Percentiles rank a stretch among this genome's conserved stretches.
Conservation (phyloP, 2,797 vertebrate genomes). For the Pseudotriccus pelzelni region DNA sequence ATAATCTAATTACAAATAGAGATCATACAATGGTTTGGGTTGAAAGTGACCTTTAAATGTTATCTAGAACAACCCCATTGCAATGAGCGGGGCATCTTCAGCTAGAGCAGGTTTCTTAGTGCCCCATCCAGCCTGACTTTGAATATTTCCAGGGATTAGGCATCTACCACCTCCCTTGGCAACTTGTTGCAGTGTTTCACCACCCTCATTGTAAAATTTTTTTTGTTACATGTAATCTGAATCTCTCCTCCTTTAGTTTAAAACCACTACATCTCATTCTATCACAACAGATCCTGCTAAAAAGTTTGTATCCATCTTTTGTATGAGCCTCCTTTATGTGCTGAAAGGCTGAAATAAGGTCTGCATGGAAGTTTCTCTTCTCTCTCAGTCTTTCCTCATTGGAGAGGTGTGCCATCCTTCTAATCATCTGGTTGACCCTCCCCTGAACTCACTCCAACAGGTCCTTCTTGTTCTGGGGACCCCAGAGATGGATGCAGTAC, state of each 20-base stretch:
- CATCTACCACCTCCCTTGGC: neutral
- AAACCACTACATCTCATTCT: neutral
- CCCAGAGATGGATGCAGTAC: neutral
- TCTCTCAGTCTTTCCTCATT: neutral
- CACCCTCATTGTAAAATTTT: neutral
- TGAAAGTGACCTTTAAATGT: neutral
- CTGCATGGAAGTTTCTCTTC: neutral
- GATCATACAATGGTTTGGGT: neutral
- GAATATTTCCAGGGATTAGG: neutral
- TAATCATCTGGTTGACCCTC: neutral
- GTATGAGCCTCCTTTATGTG: no score
- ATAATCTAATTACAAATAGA: neutral
- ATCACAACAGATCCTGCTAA: fast-evolving
- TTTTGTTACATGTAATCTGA: neutral
- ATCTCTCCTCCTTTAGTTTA: neutral
- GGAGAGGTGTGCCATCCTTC: neutral
- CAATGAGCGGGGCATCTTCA: neutral
- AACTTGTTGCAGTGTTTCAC: neutral
- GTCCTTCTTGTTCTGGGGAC: neutral
- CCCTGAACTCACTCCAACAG: neutral
- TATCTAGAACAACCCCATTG: fast-evolving
- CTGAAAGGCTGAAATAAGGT: neutral
- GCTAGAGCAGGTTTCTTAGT: neutral
- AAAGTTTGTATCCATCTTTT: neutral
- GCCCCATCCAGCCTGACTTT: neutral